Evolutionary conservation across 2,888 invertebrate species (phyloP).

Genomic region (Trypoxylon attenuatum): DNA sequence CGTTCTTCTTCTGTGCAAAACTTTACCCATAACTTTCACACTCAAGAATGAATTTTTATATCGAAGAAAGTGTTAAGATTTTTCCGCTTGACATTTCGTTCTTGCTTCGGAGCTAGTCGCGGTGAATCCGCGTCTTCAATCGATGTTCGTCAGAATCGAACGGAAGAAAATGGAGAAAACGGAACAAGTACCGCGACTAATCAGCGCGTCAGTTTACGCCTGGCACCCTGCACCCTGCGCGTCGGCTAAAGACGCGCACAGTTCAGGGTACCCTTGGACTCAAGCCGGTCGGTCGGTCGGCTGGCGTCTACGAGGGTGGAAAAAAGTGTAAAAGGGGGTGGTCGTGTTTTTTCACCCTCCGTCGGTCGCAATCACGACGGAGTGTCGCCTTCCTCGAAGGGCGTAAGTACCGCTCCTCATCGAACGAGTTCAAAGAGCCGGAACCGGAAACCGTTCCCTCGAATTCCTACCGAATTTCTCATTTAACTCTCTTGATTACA

Average conservation of each 20-base stretch:
- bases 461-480: conserved; percentile 39
- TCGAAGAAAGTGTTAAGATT: too few species aligned
- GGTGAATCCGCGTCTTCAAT: too few species aligned
- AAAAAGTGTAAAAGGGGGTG: conserved; percentile 46
- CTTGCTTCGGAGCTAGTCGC: too few species aligned
- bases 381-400: conserved; percentile 47
- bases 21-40: too few species aligned
- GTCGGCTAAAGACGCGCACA: not conserved
- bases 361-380: conserved; percentile 56
- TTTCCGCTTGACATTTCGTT: too few species aligned
- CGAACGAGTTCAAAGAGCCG: conserved; percentile 53
- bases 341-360: conserved; percentile 53
- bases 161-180: conserved; percentile 21
- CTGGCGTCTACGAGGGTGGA: conserved; percentile 17
- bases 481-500: conserved; percentile 14
- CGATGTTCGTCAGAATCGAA: conserved; percentile 25
- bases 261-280: conserved; percentile 16
- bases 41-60: too few species aligned
- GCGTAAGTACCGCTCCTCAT: conserved; percentile 48
- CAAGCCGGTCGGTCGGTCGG: not conserved
- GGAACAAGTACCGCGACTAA: conserved; percentile 43
- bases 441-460: conserved; percentile 54
- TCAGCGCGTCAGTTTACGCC: conserved; percentile 45
- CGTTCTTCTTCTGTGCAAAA: too few species aligned
- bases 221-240: conserved; percentile 11